Conservation (phyloP, 2,113 vertebrate genomes). For the Pelecanus crispus region DNA sequence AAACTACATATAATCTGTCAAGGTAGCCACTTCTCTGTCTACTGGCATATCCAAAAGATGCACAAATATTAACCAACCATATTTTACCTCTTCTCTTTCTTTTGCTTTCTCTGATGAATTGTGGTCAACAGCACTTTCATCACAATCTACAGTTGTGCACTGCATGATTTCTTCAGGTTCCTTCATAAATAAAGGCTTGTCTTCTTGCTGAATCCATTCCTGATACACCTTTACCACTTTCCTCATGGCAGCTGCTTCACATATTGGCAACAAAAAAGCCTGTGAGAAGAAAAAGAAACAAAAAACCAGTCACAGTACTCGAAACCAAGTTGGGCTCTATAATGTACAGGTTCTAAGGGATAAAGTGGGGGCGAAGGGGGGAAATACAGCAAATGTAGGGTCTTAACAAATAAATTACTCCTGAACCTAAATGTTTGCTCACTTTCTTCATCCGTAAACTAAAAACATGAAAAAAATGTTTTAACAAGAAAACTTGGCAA, state of each 20-base stretch:
- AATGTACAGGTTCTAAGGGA: not conserved
- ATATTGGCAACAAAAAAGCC: constrained; percentile 96
- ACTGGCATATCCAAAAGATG: not conserved
- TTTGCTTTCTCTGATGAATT: constrained; percentile 78
- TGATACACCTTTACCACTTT: constrained; percentile 97
- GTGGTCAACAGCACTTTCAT: constrained; percentile 73
- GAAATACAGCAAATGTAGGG: not conserved
- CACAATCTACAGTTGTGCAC: constrained; percentile 64
- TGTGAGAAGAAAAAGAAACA: constrained; percentile 36
- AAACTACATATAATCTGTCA: not conserved
- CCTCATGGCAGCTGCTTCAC: constrained; percentile 96
- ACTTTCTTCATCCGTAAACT: not conserved
- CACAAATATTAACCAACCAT: not conserved
- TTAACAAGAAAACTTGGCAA: not conserved
- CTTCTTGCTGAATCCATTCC: constrained; percentile 97
- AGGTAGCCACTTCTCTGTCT: not conserved
- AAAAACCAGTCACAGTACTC: not conserved
- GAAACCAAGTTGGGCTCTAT: not conserved
- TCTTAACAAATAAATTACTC: not conserved
- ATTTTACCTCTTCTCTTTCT: constrained; percentile 77
- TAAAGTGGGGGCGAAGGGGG: not conserved
- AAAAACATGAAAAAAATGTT: not conserved
- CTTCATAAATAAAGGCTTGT: constrained; percentile 96
- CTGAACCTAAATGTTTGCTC: not conserved
- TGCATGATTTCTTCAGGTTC: constrained; percentile 85